Base-by-base conservation (phyloP, 1,140 invertebrate species). In the Penaeus vannamei region DNA sequence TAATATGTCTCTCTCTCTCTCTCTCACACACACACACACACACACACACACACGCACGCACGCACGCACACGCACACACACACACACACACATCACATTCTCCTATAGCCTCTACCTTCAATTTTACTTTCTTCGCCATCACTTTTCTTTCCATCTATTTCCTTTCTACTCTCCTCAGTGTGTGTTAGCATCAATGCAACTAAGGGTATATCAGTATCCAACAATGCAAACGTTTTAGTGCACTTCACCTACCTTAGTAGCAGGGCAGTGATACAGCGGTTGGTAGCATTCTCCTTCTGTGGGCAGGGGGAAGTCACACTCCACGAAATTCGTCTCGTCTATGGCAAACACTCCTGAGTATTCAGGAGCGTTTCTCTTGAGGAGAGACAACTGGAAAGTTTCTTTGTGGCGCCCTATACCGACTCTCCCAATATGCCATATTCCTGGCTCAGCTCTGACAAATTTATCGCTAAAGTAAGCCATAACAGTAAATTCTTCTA, bases 331-430 rank as follows among this genome's bases (percentile, higher is more conserved):
- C 32, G 76, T 79, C 32, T 36, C 76, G 46, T 79, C 76, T 29
- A 79, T 79, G 5, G 76, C 76, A 36, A 79, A 79, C 19, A 42
- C 32, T 79, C 76, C 76, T 36, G 29, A 20, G 46, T 36, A 79
- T 79, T 23, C 76, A 42, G 22, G 22, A 32, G 76, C 32, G 7
- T 32, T 79, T 79, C 17, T 20, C 7, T 29, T 79, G 26, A 36
- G 32, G 4, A 79, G 76, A 46, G 76, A 79, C 32, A 79, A 20
- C 32, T 79, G 76, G 76, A 79, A 36, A 23, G n/a, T 20, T 20
- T 36, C 76, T 22, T 79, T 79, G 19, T 79, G 76, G 32, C 76
- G 32, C 12, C 76, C 76, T 19, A 79, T 79, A 20, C 76, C 76
- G 76, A 46, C 46, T 29, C 5, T 79, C 8, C 29, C 32, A 29